Conservation (phyloP, 2,113 vertebrate species). For the Columba janthina region DNA sequence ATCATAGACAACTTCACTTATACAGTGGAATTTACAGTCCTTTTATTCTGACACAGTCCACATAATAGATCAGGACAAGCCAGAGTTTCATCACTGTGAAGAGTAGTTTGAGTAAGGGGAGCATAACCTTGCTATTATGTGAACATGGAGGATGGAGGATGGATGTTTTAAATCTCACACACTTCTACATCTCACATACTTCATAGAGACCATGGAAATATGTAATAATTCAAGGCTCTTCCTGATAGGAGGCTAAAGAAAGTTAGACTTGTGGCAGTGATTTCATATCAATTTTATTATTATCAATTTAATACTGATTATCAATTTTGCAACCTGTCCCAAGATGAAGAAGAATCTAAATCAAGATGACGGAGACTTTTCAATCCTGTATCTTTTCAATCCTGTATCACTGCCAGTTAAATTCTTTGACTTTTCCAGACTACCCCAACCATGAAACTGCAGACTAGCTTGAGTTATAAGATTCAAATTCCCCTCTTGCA, state of each 20-base stretch:
- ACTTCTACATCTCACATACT: background rate
- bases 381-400: background rate
- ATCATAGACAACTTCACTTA: background rate
- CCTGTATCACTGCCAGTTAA: background rate
- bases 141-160: background rate
- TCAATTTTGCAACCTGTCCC: background rate
- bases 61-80: background rate
- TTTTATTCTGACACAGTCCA: background rate
- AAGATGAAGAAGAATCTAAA: background rate
- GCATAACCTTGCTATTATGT: background rate
- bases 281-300: background rate
- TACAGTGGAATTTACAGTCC: background rate
- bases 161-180: background rate
- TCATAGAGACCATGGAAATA: background rate
- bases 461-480: background rate
- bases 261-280: background rate
- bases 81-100: background rate
- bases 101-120: background rate
- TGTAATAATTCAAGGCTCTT: background rate
- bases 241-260: background rate
- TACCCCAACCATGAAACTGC: background rate
- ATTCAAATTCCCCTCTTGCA: background rate
- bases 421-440: background rate
- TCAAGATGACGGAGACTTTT: background rate
- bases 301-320: too few species aligned